Evolutionary conservation across 2,113 vertebrate genomes (phyloP).

Genomic region (Tinamus guttatus): DNA sequence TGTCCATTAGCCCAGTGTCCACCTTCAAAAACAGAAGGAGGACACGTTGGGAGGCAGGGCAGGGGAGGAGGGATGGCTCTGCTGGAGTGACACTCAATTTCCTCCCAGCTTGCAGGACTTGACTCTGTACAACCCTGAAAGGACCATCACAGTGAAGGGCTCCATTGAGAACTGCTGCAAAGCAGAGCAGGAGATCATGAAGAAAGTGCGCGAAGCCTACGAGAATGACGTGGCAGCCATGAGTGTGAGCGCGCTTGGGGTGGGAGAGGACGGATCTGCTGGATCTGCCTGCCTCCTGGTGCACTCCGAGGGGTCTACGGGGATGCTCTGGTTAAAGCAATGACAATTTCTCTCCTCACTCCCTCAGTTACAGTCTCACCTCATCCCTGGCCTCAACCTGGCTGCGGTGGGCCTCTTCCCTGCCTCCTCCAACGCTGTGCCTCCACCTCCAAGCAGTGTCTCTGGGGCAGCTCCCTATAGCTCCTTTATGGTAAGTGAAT

Average conservation of each 20-base stretch:
- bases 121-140: conserved; percentile 93
- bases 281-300: not conserved
- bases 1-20: not conserved
- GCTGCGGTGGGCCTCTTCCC: conserved; percentile 93
- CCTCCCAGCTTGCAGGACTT: conserved; percentile 89
- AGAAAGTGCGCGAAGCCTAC: conserved; percentile 94
- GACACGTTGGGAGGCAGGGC: not conserved
- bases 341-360: not conserved
- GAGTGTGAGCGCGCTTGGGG: conserved; percentile 84
- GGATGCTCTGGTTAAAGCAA: not conserved
- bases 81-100: accelerated
- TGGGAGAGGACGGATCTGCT: no score
- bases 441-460: conserved; percentile 87
- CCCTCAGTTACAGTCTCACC: conserved; percentile 89
- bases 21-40: not conserved
- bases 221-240: conserved; percentile 96
- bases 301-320: not conserved
- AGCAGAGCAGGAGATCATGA: conserved; percentile 94
- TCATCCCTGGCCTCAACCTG: conserved; percentile 94
- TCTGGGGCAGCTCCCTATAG: conserved; percentile 85
- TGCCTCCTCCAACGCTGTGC: conserved; percentile 85
- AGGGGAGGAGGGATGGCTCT: not conserved
- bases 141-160: conserved; percentile 94
- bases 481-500: conserved; percentile 87
- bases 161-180: conserved; percentile 88